Conservation (phyloP, 1,140 invertebrate species). For the Micrasema minimum region DNA sequence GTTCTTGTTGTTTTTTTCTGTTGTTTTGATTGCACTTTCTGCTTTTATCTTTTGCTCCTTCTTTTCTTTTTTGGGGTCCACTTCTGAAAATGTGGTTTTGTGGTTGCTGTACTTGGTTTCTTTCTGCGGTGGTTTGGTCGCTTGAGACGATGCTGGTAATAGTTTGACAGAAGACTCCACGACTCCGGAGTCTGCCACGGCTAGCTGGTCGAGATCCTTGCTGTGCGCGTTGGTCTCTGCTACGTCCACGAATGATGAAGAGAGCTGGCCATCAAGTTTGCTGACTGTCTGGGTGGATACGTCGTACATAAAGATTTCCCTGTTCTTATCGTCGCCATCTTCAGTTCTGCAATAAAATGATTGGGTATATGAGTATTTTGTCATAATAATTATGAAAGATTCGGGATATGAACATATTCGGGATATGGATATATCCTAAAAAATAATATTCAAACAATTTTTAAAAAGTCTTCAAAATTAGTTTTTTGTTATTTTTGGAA, state of each 20-base stretch:
- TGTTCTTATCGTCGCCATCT: conserved; percentile 64
- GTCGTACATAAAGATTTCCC: conserved; percentile 89
- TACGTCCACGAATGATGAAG: conserved; percentile 83
- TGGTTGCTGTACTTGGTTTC: conserved; percentile 47
- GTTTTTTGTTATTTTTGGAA: no score
- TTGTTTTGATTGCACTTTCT: conserved; percentile 20
- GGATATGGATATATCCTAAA: no score
- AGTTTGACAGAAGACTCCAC: conserved; percentile 63
- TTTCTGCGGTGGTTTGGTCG: conserved; percentile 37
- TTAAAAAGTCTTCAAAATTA: no score
- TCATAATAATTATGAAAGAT: no score
- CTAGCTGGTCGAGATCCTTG: conserved; percentile 71
- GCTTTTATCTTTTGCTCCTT: conserved; percentile 54
- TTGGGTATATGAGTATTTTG: no score
- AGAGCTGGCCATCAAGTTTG: conserved; percentile 78
- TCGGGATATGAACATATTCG: no score
- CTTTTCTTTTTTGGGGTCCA: conserved; percentile 55
- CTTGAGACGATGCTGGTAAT: conserved; percentile 42
- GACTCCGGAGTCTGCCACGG: conserved; percentile 68
- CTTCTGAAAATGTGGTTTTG: conserved; percentile 45
- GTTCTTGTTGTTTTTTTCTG: conserved; percentile 16
- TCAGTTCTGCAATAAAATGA: conserved; percentile 65
- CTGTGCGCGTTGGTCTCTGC: conserved; percentile 82
- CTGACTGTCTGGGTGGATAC: conserved; percentile 74
- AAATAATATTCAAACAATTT: no score